phyloP scores from a whole-genome alignment of 2,113 vertebrate genomes.

The Eira barbara region DNA sequence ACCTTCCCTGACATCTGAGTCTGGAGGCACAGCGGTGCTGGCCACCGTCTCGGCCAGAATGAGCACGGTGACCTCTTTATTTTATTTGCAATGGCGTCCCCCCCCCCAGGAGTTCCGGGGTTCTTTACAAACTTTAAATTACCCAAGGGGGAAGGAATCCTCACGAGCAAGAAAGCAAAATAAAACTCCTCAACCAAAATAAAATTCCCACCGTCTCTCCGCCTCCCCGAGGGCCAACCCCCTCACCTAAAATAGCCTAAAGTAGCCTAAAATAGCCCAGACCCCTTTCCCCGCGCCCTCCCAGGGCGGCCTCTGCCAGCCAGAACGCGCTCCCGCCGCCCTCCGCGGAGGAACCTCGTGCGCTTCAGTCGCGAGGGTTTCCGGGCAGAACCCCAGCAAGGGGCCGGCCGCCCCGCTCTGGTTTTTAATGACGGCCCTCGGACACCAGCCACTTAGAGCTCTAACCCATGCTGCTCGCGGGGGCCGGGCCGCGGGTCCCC shows the following conservation, averaged over 20 bases:
- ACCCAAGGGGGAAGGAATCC: constrained; percentile 27
- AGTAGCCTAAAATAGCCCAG: too few species aligned
- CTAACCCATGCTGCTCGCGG: neutral
- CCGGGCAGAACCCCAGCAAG: neutral
- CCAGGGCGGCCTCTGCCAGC: neutral
- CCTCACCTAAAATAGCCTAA: constrained; percentile 31
- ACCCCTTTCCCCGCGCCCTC: fast-evolving
- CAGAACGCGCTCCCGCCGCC: fast-evolving
- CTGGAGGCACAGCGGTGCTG: fast-evolving
- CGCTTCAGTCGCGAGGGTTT: neutral
- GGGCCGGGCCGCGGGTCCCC: neutral
- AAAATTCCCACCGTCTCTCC: neutral
- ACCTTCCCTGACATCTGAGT: too few species aligned
- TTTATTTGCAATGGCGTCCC: neutral
- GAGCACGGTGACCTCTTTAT: neutral
- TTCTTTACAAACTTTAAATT: constrained; percentile 69
- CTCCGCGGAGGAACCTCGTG: neutral
- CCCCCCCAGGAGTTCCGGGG: constrained; percentile 40
- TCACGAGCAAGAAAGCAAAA: constrained; percentile 53
- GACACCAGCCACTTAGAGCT: neutral
- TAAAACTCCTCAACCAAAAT: constrained; percentile 56
- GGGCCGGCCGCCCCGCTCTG: neutral
- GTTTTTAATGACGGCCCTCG: neutral
- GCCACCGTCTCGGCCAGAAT: neutral
- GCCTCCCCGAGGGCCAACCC: neutral